These are phyloP conservation scores for Caenorhabditis sp. DNA, from an alignment of 2,888 invertebrate genomes.

Conservation along the genomic window DNA sequence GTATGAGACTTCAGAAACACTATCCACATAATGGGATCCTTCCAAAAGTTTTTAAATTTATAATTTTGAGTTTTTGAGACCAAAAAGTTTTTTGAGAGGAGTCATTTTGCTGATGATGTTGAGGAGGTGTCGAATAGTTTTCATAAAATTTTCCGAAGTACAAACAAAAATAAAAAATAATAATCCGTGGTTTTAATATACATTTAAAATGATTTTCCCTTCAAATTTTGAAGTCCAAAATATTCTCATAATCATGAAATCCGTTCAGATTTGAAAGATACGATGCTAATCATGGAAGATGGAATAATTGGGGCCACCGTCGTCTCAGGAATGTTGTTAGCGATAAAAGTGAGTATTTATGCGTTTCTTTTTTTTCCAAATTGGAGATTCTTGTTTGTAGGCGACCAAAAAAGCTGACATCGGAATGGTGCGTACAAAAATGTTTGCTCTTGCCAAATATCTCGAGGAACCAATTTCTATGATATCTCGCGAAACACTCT, in stretches of 20 bases:
- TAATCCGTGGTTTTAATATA: too few species aligned
- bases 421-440: slow-evolving; percentile 50
- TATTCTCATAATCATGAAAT: slow-evolving; percentile 1
- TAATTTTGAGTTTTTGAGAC: too few species aligned
- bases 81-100: too few species aligned
- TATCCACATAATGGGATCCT: too few species aligned
- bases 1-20: too few species aligned
- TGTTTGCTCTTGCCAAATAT: slow-evolving; percentile 38
- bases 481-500: slow-evolving; percentile 3
- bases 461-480: slow-evolving; percentile 47
- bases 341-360: slow-evolving; percentile 12
- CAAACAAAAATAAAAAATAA: too few species aligned
- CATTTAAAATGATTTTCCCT: neutral
- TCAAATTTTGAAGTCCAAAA: slow-evolving; percentile 36
- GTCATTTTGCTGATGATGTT: too few species aligned
- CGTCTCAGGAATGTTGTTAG: slow-evolving; percentile 31
- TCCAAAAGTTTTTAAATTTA: too few species aligned
- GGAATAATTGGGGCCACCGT: slow-evolving; percentile 31
- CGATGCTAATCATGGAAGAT: slow-evolving; percentile 45
- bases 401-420: slow-evolving; percentile 37
- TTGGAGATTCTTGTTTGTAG: slow-evolving; percentile 10
- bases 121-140: too few species aligned
- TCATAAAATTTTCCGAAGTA: too few species aligned
- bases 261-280: slow-evolving; percentile 43
- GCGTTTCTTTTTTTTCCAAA: neutral